Percentiles rank a stretch among this genome's conserved stretches.
These are phyloP conservation scores for Sebastolobus alascanus DNA, from an alignment of 2,797 vertebrate genomes.

Conservation along the genomic window DNA sequence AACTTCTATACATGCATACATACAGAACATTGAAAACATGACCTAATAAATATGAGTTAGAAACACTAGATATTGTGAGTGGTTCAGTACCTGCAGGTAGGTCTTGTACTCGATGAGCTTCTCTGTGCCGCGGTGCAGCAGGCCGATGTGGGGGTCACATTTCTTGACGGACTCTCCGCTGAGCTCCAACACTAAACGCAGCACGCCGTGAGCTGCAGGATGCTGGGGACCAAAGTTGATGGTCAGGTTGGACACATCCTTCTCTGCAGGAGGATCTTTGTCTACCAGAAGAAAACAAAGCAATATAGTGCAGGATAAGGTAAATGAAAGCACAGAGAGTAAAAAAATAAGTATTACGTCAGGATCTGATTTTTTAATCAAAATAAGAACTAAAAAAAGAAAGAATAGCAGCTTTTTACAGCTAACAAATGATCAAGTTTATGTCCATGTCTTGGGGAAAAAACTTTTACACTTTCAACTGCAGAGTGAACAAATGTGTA, in stretches of 20 bases:
- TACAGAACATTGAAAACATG: neutral
- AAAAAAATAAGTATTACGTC: neutral
- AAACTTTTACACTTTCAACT: neutral
- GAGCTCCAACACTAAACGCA: conserved; percentile 94
- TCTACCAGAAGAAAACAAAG: conserved; percentile 78
- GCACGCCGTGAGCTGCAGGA: conserved; percentile 94
- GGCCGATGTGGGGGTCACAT: conserved; percentile 94
- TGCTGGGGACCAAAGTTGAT: conserved; percentile 98
- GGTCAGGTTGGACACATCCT: conserved; percentile 89
- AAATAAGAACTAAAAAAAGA: neutral
- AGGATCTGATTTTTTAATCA: neutral
- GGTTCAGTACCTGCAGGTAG: conserved; percentile 90
- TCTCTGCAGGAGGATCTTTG: conserved; percentile 87
- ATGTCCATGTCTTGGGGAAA: neutral
- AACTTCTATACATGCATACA: no score
- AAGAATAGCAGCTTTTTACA: neutral
- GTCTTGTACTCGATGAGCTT: conserved; percentile 98
- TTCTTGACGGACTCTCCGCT: conserved; percentile 94
- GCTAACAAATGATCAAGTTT: neutral
- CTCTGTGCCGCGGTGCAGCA: conserved; percentile 95
- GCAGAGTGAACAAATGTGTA: neutral
- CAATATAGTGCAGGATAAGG: neutral
- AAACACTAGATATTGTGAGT: neutral
- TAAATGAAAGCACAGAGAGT: no score
- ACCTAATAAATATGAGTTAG: neutral